Evolutionary conservation across 1,140 invertebrate genomes (phyloP).

Genomic region (Lordiphosa mommai): DNA sequence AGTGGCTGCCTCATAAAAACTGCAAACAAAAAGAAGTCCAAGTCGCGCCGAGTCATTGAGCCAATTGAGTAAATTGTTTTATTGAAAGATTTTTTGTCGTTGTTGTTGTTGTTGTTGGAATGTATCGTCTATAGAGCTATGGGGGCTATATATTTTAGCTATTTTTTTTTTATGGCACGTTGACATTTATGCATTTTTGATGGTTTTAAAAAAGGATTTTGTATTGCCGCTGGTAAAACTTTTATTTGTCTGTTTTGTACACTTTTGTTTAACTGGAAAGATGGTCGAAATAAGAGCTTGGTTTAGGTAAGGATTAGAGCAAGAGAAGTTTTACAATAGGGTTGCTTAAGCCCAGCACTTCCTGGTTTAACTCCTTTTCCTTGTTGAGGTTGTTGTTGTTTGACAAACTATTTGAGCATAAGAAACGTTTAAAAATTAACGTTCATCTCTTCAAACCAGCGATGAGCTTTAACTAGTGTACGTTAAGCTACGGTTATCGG

Average conservation of each 20-base stretch:
- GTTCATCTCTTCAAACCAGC: too few relatives aligned
- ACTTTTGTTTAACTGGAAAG: background rate
- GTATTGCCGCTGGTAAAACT: background rate
- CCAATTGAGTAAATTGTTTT: constrained; percentile 76
- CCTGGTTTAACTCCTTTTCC: too few relatives aligned
- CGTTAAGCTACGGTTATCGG: too few relatives aligned
- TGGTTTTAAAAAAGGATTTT: constrained; percentile 30
- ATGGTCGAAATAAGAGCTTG: too few relatives aligned
- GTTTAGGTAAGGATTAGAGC: too few relatives aligned
- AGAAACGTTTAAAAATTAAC: too few relatives aligned
- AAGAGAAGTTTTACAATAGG: too few relatives aligned
- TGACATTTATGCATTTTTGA: constrained; percentile 74
- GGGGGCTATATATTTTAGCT: constrained; percentile 26
- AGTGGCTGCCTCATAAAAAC: constrained; percentile 52
- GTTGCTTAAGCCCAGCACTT: too few relatives aligned
- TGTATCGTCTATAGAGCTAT: constrained; percentile 10
- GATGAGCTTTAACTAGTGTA: too few relatives aligned
- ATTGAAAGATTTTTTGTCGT: constrained; percentile 69
- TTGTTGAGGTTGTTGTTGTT: too few relatives aligned
- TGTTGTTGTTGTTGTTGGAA: constrained; percentile 45
- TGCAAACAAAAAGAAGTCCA: constrained; percentile 41
- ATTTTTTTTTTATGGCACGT: constrained; percentile 22
- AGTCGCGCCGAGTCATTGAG: constrained; percentile 70
- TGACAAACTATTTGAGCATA: too few relatives aligned
- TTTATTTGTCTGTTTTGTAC: constrained; percentile 9